These are phyloP conservation scores for Papilio helenus DNA, from an alignment of 1,140 invertebrate genomes.

Conservation along the genomic window DNA sequence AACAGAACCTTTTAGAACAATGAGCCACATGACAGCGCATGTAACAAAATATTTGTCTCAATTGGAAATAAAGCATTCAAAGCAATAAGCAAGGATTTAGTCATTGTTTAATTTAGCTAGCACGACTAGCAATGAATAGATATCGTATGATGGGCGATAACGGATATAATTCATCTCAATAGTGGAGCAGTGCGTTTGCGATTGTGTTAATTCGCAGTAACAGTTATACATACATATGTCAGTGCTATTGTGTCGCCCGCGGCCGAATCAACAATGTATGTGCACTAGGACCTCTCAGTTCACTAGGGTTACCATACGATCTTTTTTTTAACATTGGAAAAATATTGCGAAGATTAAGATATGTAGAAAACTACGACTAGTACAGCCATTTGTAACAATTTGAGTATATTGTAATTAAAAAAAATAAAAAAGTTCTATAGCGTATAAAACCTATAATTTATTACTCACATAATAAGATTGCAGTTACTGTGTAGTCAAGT, in stretches of 20 bases:
- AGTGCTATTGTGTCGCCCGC: constrained; percentile 27
- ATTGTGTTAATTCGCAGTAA: constrained; percentile 35
- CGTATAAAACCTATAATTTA: too few species aligned
- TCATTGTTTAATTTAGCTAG: constrained; percentile 10
- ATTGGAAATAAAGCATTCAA: neutral
- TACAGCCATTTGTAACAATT: neutral
- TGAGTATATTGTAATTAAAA: too few species aligned
- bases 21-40: too few species aligned
- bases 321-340: neutral
- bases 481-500: too few species aligned
- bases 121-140: constrained; percentile 11
- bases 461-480: too few species aligned
- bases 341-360: too few species aligned
- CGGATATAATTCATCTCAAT: constrained; percentile 34
- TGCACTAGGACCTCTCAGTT: constrained; percentile 12
- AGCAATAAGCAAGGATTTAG: neutral
- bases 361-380: neutral
- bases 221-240: constrained; percentile 30
- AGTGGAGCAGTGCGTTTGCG: constrained; percentile 13
- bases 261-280: constrained; percentile 32
- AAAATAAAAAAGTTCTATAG: too few species aligned
- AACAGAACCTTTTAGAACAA: too few species aligned
- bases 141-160: constrained; percentile 16
- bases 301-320: neutral
- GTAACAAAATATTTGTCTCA: too few species aligned